Base-by-base conservation (phyloP, 2,113 vertebrate species). In the human region DNA sequence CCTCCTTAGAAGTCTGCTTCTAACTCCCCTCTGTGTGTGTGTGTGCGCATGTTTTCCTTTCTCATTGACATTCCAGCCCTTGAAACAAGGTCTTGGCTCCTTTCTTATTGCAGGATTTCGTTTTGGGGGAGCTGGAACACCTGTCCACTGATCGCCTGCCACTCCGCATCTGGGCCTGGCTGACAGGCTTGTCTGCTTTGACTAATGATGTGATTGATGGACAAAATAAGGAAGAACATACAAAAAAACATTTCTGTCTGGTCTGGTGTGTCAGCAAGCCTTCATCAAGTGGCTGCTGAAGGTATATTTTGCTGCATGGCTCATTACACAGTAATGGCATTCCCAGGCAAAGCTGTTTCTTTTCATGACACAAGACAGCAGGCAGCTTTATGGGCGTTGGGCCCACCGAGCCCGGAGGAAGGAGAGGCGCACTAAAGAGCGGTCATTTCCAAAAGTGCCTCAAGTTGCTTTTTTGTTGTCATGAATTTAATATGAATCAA, bases 141-240 rank as follows among this genome's bases (percentile, higher is more conserved):
- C 99, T 99, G 99, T 99, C 99, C 98, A 96, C 98, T 97, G 98
- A 98, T 99, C 98, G 98, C 98, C 99, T 99, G 99, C 99, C 99
- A 99, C 98, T 99, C 98, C 89, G 98, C 99, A 98, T 99, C 99
- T 99, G 99, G 98, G 98, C 98, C 98, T 93, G 98, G 98, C 98
- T 99, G 99, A 99, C 99, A 99, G 98, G 98, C 98, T 98, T 99
- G 99, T 99, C 99, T 99, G 99, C 99, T 99, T 99, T 99, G 99
- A 99, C 99, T 99, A 99, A 99, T 99, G 99, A 99, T 98, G 99
- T 99, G 99, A 99, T 99, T 99, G 99, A 99, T 99, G 99, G 99
- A 99, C 99, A 99, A 99, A 99, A 99, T 99, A 99, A 99, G 99
- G 99, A 99, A 99, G 99, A 99, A 99, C 99, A 99, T 98, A 99